These are phyloP conservation scores for Saiga tatarica DNA, from an alignment of 2,113 vertebrate genomes.

Conservation along the genomic window DNA sequence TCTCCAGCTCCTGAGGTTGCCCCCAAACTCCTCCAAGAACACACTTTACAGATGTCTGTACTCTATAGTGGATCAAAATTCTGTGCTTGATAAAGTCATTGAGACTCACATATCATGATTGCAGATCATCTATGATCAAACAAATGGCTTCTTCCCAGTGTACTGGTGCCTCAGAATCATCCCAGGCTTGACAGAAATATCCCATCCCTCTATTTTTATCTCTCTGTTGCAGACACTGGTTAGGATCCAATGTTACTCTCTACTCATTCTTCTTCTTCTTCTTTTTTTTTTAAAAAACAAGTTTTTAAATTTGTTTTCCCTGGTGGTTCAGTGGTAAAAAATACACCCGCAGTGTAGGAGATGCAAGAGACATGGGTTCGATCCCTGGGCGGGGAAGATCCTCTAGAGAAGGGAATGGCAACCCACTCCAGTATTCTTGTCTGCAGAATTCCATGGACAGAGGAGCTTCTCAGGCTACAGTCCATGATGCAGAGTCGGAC, in stretches of 20 bases:
- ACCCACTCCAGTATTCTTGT: background rate
- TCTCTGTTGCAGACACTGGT: background rate
- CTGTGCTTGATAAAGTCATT: background rate
- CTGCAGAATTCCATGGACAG: background rate
- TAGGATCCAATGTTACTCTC: background rate
- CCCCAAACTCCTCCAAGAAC: background rate
- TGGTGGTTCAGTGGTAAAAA: background rate
- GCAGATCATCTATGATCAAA: background rate
- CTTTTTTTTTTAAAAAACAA: background rate
- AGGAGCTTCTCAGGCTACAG: background rate
- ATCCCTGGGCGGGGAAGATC: background rate
- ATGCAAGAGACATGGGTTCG: fast-evolving
- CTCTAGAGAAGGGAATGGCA: background rate
- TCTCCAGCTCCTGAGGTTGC: background rate
- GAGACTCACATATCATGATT: background rate
- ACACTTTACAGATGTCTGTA: background rate
- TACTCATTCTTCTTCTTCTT: background rate
- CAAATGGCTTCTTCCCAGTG: background rate
- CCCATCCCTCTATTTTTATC: background rate
- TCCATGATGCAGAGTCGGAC: background rate
- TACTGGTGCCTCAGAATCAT: background rate
- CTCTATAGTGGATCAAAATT: background rate
- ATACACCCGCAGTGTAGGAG: background rate
- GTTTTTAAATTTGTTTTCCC: background rate
- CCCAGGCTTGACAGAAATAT: background rate